Evolutionary conservation across 2,113 vertebrate genomes (phyloP).

Genomic region (Cebus imitator): DNA sequence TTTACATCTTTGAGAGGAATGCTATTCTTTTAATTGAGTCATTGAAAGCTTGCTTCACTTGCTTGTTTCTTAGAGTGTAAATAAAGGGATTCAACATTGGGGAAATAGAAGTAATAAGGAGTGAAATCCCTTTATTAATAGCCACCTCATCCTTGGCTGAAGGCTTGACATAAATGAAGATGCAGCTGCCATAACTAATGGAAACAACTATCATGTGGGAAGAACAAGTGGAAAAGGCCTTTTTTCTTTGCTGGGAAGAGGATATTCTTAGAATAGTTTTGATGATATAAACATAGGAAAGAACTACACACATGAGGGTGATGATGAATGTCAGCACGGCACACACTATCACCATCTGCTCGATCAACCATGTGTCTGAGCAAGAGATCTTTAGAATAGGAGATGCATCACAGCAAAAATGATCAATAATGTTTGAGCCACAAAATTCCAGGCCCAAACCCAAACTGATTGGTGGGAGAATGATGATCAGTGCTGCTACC

Average conservation of each 20-base stretch:
- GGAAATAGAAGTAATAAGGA: conserved; percentile 28
- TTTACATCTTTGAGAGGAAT: neutral
- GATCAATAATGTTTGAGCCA: conserved; percentile 47
- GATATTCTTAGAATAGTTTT: neutral
- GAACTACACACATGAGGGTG: neutral
- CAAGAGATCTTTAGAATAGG: conserved; percentile 51
- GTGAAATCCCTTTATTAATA: conserved; percentile 27
- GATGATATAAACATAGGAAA: conserved; percentile 36
- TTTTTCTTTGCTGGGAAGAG: conserved; percentile 44
- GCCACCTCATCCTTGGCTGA: conserved; percentile 24
- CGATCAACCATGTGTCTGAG: conserved; percentile 47
- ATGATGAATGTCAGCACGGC: conserved; percentile 36
- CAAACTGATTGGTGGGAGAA: conserved; percentile 45
- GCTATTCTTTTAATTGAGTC: neutral
- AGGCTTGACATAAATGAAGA: conserved; percentile 58
- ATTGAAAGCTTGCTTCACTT: conserved; percentile 50
- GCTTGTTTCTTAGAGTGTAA: conserved; percentile 54
- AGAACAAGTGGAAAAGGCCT: conserved; percentile 39
- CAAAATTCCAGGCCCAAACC: conserved; percentile 60
- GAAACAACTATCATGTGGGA: conserved; percentile 48
- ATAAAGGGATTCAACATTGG: conserved; percentile 52
- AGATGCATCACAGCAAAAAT: conserved; percentile 49
- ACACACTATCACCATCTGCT: neutral
- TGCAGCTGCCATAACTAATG: conserved; percentile 10
- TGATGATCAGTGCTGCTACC: conserved; percentile 40